phyloP scores from a whole-genome alignment of 1,140 invertebrate genomes.

The Cyrtorhinus lividipennis region DNA sequence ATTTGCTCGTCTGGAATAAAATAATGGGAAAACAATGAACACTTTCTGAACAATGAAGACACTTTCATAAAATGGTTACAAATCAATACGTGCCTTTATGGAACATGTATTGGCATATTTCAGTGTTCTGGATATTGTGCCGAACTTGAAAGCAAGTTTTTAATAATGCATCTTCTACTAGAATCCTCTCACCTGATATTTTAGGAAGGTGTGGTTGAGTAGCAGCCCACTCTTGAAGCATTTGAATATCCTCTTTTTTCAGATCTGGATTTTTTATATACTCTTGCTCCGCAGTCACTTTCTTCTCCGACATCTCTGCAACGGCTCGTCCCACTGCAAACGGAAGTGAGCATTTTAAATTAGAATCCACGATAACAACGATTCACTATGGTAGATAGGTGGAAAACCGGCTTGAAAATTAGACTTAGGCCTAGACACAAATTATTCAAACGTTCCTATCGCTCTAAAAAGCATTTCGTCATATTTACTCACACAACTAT shows the following conservation, averaged over 20 bases:
- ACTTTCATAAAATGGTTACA: neutral
- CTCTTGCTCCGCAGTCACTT: constrained; percentile 28
- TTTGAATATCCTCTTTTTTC: constrained; percentile 29
- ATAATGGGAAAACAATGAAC: neutral
- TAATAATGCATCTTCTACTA: no score
- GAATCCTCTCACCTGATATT: constrained; percentile 23
- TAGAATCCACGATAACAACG: no score
- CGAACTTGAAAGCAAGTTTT: no score
- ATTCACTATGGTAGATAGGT: no score
- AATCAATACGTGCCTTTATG: no score
- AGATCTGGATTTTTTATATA: constrained; percentile 31
- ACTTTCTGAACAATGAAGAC: neutral
- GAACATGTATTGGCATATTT: neutral
- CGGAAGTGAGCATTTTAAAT: no score
- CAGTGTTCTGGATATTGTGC: neutral
- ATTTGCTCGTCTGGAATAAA: constrained; percentile 37
- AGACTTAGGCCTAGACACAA: no score
- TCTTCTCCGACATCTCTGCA: constrained; percentile 12
- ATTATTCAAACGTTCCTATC: no score
- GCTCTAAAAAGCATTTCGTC: no score
- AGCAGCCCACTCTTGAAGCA: constrained; percentile 30
- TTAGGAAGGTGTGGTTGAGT: constrained; percentile 32
- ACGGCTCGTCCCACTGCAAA: constrained; percentile 2
- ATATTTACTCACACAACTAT: no score
- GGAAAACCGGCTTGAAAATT: no score